Base-by-base conservation (phyloP, 2,888 invertebrate genomes). In the Mesoligia furuncula region DNA sequence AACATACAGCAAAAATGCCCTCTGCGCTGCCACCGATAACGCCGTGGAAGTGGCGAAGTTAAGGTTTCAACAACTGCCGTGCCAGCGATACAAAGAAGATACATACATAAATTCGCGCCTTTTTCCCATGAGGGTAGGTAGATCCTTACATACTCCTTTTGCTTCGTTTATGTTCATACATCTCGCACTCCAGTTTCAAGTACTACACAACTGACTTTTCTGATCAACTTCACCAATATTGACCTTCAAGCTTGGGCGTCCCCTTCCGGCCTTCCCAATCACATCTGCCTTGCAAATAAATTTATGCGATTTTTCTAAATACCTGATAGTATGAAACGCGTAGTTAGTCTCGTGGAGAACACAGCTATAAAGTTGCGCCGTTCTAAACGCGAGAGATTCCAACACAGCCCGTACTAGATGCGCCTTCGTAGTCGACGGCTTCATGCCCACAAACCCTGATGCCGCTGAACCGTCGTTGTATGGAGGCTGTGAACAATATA, bases 381-480 rank as follows among this genome's bases (percentile, higher is more conserved):
- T 97, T 66, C 98, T 97, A 93, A 98, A 99, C 0, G 98, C 98
- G 17, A 99, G 97, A 79, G 99, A 98, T 94, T 99, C 99, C 31
- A 99, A 94, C 70, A 99, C 97, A 0, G 99, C 98, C 51, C 99
- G 97, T 4, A 99, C 97, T 85, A 99, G 93, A 89, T 99, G 98
- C n/a, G 97, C 97, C 86, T 97, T 98, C 0, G 94, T 97, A 0
- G 99, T 98, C 0, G 98, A 98, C 0, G 98, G 93, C 86, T 97
- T 97, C 87, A 98, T 93, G 1, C 98, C 98, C 57, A 99, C 97
- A 92, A 99, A 99, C 31, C 98, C 98, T 0, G 98, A 98, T 1
- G 98, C 98, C 0, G 99, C 99, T 20, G 97, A 97, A 84, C 98
- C 97, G 93, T 99, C 98, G 94, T 98, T 99, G 85, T 99, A 98